phyloP scores from a whole-genome alignment of 1,140 invertebrate genomes.

The Atta cephalotes region DNA sequence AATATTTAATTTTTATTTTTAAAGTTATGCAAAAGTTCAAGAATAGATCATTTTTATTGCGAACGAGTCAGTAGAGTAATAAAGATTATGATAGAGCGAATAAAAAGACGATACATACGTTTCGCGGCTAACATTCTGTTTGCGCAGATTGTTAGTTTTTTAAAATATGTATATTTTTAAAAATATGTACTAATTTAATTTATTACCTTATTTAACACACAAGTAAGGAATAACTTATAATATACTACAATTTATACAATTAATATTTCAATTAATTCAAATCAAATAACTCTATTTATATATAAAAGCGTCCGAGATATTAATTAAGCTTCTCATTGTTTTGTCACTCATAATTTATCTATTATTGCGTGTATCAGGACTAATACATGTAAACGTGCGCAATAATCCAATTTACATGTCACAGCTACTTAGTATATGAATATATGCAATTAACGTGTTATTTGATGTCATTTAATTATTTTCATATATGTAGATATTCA shows the following conservation, averaged over 20 bases:
- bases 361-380: slow-evolving; percentile 24
- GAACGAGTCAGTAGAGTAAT: not conserved
- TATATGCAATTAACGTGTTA: slow-evolving; percentile 36
- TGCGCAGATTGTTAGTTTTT: not conserved
- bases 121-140: slow-evolving; percentile 21
- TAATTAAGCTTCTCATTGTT: slow-evolving; percentile 54
- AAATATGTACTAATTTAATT: slow-evolving; percentile 14
- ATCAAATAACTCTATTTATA: slow-evolving; percentile 15
- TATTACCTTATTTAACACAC: not conserved
- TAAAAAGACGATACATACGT: not conserved
- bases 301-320: slow-evolving; percentile 31
- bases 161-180: not conserved
- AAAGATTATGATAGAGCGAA: slow-evolving; percentile 14
- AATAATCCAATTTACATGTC: slow-evolving; percentile 57
- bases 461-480: slow-evolving; percentile 48
- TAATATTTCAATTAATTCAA: slow-evolving; percentile 50
- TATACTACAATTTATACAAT: slow-evolving; percentile 18
- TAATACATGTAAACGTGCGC: slow-evolving; percentile 46
- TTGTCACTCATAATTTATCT: slow-evolving; percentile 56
- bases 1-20: not conserved
- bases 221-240: slow-evolving; percentile 34
- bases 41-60: slow-evolving; percentile 39
- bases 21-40: slow-evolving; percentile 15
- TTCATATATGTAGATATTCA: slow-evolving; percentile 25
- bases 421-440: slow-evolving; percentile 38